A percentile compares a stretch with the other conserved stretches of the same genome.
These are phyloP conservation scores for Choloepus hoffmanni DNA, from an alignment of 2,113 vertebrate species.

Conservation along the genomic window DNA sequence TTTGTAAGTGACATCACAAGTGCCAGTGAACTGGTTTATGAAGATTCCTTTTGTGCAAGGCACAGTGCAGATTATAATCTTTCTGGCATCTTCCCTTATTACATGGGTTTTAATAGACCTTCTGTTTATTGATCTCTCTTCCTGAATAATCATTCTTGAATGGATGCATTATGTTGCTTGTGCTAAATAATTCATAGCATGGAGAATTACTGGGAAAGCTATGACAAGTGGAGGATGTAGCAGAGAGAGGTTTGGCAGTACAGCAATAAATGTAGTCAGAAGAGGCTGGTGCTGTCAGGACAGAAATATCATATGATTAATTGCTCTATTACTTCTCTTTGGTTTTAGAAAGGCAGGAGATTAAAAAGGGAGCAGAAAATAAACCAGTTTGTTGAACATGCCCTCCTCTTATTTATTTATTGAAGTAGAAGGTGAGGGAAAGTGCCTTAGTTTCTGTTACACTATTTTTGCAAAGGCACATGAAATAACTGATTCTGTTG, in stretches of 20 bases:
- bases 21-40: conserved; percentile 33
- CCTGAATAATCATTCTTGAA: conserved; percentile 79
- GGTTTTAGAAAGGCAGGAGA: conserved; percentile 20
- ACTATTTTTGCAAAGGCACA: conserved; percentile 25
- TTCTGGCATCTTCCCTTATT: conserved; percentile 73
- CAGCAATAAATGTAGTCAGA: conserved; percentile 68
- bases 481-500: neutral
- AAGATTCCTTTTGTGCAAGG: conserved; percentile 65
- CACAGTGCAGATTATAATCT: conserved; percentile 59
- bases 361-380: conserved; percentile 49
- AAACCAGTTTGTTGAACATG: conserved; percentile 19
- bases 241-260: conserved; percentile 18
- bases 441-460: neutral
- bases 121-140: conserved; percentile 81
- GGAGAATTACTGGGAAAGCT: conserved; percentile 71
- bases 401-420: conserved; percentile 40
- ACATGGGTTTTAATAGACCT: conserved; percentile 78
- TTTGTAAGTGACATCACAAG: neutral
- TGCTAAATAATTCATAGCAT: conserved; percentile 73
- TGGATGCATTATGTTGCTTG: conserved; percentile 69
- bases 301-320: conserved; percentile 78
- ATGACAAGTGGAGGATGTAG: conserved; percentile 36
- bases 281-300: conserved; percentile 59
- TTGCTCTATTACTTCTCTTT: conserved; percentile 73
- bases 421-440: neutral